Evolutionary conservation across 2,113 vertebrate genomes (phyloP), one percentile per base, ranked within the genome.

Genomic region (Siniperca knerii): DNA sequence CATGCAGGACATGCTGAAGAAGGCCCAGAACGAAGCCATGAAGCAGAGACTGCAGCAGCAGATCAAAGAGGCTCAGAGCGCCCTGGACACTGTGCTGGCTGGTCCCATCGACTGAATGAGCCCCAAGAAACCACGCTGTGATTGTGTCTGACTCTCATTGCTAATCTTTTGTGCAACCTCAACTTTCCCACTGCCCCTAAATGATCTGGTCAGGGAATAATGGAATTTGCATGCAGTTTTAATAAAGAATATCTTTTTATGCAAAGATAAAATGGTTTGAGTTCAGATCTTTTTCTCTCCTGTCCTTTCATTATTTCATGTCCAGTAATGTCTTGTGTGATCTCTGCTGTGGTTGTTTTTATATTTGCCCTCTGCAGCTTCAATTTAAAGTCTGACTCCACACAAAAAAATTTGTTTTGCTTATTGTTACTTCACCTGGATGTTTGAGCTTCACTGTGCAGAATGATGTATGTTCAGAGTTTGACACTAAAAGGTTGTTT

Each of bases 41-140:
- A 97, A 94, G 13, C 96, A 97, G 93, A 95, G 98, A 92, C 94
- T 99, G 85, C 96, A 97, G 89, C 96, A 97, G 91, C 98, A 99
- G 94, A 95, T 98, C 69, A 57, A 54, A 18, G 93, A 96, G 0
- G 98, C 98, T 33, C 96, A 97, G 91, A 96, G 91, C 0, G 92
- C 96, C 0, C 92, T 99, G 91, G 95, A 96, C 11, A 89, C 89
- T 0, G 95, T 98, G 74, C 94, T 96, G 0, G 89, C 94, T 35
- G 89, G 92, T 79, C 87, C 90, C 29, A 94, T 93, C 1, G 78
- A 91, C 35, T 95, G 52, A 90, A 82, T 5, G 1, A 20, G 7
- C 11, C 11, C 23, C 16, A 11, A 68, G 23, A 29, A 77, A 52
- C 8, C 13, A 23, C 46, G 0, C n/a, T 70, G 12, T 76, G 76